Conservation (phyloP, 2,113 vertebrate genomes). For the Pycnonotus jocosus region DNA sequence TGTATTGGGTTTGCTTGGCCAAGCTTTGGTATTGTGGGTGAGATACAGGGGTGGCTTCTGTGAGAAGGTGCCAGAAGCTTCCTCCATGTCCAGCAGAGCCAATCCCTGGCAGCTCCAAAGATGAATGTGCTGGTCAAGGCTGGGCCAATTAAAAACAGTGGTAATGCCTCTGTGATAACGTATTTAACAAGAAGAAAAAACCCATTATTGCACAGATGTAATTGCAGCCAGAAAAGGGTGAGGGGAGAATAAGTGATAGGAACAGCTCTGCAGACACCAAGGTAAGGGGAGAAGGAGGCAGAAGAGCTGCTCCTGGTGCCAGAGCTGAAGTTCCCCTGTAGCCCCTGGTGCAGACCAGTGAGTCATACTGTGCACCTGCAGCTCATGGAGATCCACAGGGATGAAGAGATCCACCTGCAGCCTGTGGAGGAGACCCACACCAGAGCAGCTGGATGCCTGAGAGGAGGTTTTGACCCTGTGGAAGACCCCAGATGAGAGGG, state of each 20-base stretch:
- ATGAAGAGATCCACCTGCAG: neutral
- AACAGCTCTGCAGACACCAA: neutral
- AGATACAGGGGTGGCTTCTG: neutral
- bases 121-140: neutral
- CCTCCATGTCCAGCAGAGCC: no score
- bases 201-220: neutral
- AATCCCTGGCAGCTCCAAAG: neutral
- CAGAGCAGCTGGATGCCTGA: neutral
- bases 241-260: neutral
- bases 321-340: neutral
- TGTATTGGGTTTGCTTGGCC: neutral
- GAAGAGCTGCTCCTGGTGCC: no score
- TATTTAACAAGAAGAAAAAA: neutral
- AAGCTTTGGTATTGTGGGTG: neutral
- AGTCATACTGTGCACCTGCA: neutral
- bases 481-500: neutral
- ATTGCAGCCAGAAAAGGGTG: rapidly evolving
- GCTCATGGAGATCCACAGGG: neutral
- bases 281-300: neutral
- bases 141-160: neutral
- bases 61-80: neutral
- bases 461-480: rapidly evolving
- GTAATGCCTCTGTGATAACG: neutral
- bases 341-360: neutral
- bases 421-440: no score